These are phyloP conservation scores for Pseudochirops corinnae DNA, from an alignment of 2,797 vertebrate species.

Conservation along the genomic window DNA sequence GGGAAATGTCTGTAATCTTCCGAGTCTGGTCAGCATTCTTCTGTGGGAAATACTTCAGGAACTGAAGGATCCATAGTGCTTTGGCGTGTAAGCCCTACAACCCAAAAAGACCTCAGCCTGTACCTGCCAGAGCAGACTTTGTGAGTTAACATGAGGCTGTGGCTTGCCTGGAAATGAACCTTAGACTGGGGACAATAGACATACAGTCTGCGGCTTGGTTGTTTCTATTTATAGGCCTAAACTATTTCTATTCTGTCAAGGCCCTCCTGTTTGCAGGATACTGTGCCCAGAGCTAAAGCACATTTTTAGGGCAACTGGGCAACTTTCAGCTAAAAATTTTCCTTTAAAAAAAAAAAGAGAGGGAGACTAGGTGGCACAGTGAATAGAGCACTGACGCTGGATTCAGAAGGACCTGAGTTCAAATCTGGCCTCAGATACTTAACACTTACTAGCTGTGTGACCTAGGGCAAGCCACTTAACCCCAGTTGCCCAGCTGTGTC, in stretches of 20 bases:
- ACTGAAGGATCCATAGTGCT: not conserved
- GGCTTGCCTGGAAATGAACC: not conserved
- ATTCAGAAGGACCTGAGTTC: too few species aligned
- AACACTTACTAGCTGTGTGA: too few species aligned
- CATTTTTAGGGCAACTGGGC: not conserved
- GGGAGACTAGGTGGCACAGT: too few species aligned
- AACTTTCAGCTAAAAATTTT: not conserved
- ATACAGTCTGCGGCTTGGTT: not conserved
- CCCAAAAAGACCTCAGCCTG: not conserved
- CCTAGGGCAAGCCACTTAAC: too few species aligned
- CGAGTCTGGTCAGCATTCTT: conserved; percentile 44
- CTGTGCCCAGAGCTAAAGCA: not conserved
- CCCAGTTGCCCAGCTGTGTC: too few species aligned
- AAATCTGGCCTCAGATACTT: too few species aligned
- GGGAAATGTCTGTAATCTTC: conserved; percentile 33
- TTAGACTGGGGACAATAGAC: not conserved
- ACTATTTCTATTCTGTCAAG: not conserved
- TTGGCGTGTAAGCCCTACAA: not conserved
- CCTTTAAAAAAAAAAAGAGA: not conserved
- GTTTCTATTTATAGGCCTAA: not conserved
- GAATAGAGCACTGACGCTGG: too few species aligned
- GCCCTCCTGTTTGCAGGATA: not conserved
- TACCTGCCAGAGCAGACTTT: not conserved
- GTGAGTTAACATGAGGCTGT: not conserved
- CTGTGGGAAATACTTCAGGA: conserved; percentile 4